A percentile compares a stretch with the other conserved stretches of the same genome.
Conservation (phyloP, 2,797 vertebrate species). For the Botia kubotai region DNA sequence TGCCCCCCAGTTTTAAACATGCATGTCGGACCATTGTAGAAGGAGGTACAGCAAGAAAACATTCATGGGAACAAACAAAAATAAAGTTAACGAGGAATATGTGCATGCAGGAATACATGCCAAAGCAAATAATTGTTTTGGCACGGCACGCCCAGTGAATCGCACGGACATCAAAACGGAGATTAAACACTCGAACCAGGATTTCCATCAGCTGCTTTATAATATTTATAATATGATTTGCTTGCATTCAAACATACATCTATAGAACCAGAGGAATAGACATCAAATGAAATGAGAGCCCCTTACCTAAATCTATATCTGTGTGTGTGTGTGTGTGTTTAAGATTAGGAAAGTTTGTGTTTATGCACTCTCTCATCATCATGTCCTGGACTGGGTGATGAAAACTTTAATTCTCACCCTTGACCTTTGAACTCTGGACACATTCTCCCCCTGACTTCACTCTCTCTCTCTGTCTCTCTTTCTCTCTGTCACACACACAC, state of each 20-base stretch:
- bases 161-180: constrained; percentile 4
- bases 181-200: constrained; percentile 25
- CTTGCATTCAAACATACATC: constrained; percentile 23
- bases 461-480: background rate
- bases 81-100: background rate
- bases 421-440: constrained; percentile 47
- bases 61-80: background rate
- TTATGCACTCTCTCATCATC: background rate
- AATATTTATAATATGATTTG: constrained; percentile 30
- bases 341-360: constrained; percentile 22
- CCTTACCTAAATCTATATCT: background rate
- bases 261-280: constrained; percentile 14
- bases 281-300: background rate
- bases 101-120: background rate
- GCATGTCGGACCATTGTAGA: background rate
- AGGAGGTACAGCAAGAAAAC: background rate
- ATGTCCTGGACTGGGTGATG: constrained; percentile 30
- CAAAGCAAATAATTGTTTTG: background rate
- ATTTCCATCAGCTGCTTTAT: constrained; percentile 56
- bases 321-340: constrained; percentile 12
- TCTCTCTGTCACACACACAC: background rate
- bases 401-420: constrained; percentile 44
- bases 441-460: constrained; percentile 28
- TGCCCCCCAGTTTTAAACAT: background rate
- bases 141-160: background rate